Evolutionary conservation across 2,888 invertebrate genomes (phyloP).

Genomic region (Ichneumoninae sp.): DNA sequence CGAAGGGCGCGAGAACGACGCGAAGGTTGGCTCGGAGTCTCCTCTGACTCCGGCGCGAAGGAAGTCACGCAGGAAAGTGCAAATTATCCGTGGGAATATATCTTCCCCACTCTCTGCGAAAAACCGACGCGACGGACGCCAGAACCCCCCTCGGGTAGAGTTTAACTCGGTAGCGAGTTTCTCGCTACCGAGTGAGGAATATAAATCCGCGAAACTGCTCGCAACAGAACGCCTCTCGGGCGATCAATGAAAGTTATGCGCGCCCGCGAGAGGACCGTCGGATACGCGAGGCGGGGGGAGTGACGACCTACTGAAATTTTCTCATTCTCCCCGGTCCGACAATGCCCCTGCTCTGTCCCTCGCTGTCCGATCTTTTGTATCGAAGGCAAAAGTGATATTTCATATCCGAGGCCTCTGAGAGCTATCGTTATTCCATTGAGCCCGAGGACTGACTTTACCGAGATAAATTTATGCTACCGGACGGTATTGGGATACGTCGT

Average conservation of each 20-base stretch:
- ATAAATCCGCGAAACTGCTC: not conserved
- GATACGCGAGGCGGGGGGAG: not conserved
- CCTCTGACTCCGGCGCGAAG: constrained; percentile 50
- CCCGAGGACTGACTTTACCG: not conserved
- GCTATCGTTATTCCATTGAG: not conserved
- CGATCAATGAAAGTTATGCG: constrained; percentile 26
- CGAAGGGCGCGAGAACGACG: constrained; percentile 50
- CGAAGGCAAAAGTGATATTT: constrained; percentile 4
- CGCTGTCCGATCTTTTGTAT: not conserved
- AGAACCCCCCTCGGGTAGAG: constrained; percentile 14
- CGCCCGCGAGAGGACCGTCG: not conserved
- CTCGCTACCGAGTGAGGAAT: not conserved
- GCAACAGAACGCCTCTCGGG: not conserved
- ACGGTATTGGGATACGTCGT: too few relatives aligned
- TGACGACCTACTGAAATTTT: constrained; percentile 10
- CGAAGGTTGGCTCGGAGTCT: constrained; percentile 33
- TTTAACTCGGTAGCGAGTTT: constrained; percentile 9
- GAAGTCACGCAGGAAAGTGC: constrained; percentile 67
- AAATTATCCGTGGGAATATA: constrained; percentile 70
- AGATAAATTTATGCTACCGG: too few relatives aligned
- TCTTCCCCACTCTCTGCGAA: constrained; percentile 35
- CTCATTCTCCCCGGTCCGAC: not conserved
- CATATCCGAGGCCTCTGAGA: not conserved
- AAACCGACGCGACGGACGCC: constrained; percentile 16
- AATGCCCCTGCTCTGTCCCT: not conserved